Percentiles rank a stretch among this genome's conserved stretches.
phyloP scores from a whole-genome alignment of 1,140 invertebrate species.

The Polypedilum vanderplanki region DNA sequence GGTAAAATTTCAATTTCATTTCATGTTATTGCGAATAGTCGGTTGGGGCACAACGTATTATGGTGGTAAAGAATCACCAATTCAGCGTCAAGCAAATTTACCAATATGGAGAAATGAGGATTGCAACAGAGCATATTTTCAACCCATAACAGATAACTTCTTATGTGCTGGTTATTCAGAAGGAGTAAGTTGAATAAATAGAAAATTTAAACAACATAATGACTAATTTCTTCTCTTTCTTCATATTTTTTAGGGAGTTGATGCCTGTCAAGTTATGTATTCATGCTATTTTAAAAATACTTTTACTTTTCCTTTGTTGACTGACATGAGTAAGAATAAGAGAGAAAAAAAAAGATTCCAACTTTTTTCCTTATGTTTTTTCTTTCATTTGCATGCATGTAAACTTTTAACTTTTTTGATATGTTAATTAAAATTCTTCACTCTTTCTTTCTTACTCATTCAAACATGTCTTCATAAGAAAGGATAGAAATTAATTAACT shows the following conservation, averaged over 20 bases:
- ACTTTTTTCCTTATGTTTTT: constrained; percentile 23
- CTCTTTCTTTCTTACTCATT: not conserved
- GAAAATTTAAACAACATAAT: not conserved
- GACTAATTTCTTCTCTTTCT: not conserved
- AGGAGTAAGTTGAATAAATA: constrained; percentile 45
- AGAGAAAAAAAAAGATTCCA: not conserved
- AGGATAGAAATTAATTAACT: not conserved
- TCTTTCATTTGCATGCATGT: not conserved
- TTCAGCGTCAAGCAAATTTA: constrained; percentile 72
- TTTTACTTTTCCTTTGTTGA: not conserved
- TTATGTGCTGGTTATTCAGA: constrained; percentile 84
- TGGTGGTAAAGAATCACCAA: constrained; percentile 75
- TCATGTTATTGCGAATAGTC: no score
- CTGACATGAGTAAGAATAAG: not conserved
- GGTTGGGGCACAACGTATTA: constrained; percentile 89
- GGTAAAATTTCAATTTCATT: no score
- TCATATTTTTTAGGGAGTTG: constrained; percentile 53
- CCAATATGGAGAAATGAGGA: constrained; percentile 89
- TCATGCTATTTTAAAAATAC: not conserved
- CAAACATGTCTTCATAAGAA: not conserved
- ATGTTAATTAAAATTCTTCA: constrained; percentile 2
- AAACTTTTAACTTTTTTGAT: not conserved
- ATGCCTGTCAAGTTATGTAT: constrained; percentile 73
- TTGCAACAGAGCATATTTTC: constrained; percentile 83
- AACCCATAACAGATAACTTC: constrained; percentile 84